Base-by-base conservation (phyloP, 2,797 vertebrate genomes). In the Limosa lapponica region DNA sequence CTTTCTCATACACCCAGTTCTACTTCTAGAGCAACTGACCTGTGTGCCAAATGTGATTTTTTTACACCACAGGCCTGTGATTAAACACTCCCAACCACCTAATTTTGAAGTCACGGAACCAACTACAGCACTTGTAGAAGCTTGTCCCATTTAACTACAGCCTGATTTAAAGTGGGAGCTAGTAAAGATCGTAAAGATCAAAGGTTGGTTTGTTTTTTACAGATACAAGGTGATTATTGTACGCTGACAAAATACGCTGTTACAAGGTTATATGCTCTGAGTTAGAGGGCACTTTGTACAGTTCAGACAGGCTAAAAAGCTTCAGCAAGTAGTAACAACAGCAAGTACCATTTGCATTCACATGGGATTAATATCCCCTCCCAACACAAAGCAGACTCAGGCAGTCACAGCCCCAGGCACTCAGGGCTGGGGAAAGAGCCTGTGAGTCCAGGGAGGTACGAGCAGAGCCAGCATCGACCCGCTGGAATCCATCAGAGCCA, bases 381-480 rank as follows among this genome's bases (percentile, higher is more conserved):
- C 66, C 59, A 48, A 1, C 78, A 34, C 22, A 28, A 28, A 54
- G 24, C 36, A 12, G 10, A 37, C 16, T 44, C 16, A 6, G 64
- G 55, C 22, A 69, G 28, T 4, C 44, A 23, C 23, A 70, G 0
- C 1, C 34, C 4, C 4, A 11, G 52, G 52, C 8, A 11, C 57
- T 24, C 6, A 0, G 1, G 51, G 66, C 66, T 51, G 37, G 32
- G 44, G 27, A 85, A 57, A n/a, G 17, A 0, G 0, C 14, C 66
- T 16, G 17, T 0, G 0, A 69, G 62, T 20, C 36, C 46, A 7
- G 19, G 27, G 73, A 37, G 44, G 19, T 1, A 10, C 0, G 0
- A 71, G 25, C n/a, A 22, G 2, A 7, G 22, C 34, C 34, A 34
- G 27, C 30, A 37, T 20, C 18, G 49, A 7, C 22, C 39, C 14